Conservation (phyloP, 2,797 vertebrate species). For the Coregonus suidteri region DNA sequence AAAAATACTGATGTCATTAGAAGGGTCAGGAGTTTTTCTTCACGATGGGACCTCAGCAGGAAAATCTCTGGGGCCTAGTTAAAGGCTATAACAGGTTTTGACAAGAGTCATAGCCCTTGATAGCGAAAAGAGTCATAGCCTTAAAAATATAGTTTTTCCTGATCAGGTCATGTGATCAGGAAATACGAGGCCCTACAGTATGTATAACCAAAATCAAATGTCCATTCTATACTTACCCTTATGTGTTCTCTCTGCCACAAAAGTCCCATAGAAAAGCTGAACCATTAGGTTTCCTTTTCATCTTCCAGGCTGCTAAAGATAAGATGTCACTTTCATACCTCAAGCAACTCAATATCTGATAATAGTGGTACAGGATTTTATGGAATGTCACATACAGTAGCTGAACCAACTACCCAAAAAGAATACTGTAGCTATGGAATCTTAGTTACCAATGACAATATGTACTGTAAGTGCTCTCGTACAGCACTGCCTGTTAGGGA, state of each 20-base stretch:
- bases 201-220: not conserved
- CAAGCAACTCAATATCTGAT: not conserved
- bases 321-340: constrained; percentile 3
- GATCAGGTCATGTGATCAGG: not conserved
- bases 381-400: not conserved
- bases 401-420: not conserved
- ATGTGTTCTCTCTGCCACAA: constrained; percentile 87
- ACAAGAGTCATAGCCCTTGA: too few species aligned
- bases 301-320: constrained; percentile 77
- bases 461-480: not conserved
- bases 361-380: not conserved
- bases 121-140: not conserved
- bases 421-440: not conserved
- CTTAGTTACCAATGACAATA: constrained; percentile 11
- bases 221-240: constrained; percentile 78
- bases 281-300: constrained; percentile 96
- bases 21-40: not conserved
- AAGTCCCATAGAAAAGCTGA: constrained; percentile 95
- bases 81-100: not conserved
- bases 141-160: not conserved
- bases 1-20: not conserved
- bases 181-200: not conserved
- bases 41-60: not conserved
- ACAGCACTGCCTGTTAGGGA: not conserved
- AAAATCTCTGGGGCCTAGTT: not conserved